Evolutionary conservation across 92 coral and sea anemone species (phyloP).

Genomic region (Nematostella vectensis): DNA sequence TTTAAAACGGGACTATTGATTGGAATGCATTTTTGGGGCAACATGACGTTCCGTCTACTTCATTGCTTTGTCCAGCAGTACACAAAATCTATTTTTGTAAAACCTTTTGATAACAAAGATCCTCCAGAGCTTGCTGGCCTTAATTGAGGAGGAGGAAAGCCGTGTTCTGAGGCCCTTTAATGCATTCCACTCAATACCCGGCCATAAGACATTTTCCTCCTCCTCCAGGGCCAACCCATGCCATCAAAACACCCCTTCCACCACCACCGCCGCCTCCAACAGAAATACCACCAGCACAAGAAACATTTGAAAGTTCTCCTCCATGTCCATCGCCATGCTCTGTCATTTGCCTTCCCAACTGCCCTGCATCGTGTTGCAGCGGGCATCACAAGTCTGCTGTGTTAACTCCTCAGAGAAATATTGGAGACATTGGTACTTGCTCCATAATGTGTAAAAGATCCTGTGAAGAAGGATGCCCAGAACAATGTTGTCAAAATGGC

Average conservation of each 20-base stretch:
- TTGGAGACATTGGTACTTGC: not conserved
- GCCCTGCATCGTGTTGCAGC: not conserved
- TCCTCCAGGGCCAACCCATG: conserved; percentile 24
- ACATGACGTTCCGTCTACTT: no score
- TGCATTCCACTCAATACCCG: conserved; percentile 12
- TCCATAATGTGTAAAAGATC: not conserved
- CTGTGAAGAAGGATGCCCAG: no score
- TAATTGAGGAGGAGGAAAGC: conserved; percentile 25
- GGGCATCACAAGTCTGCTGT: not conserved
- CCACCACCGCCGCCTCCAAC: conserved; percentile 7
- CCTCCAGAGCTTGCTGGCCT: no score
- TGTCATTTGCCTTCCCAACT: conserved; percentile 7
- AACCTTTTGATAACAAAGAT: no score
- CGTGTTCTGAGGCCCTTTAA: conserved; percentile 17
- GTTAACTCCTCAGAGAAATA: not conserved
- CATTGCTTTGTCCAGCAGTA: no score
- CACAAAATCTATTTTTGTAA: no score
- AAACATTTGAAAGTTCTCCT: no score
- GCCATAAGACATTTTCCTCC: conserved; percentile 18
- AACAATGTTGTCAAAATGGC: no score
- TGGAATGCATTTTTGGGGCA: no score
- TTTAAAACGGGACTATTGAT: no score
- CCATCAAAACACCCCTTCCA: conserved; percentile 5
- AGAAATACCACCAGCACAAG: no score
- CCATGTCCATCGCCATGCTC: conserved; percentile 26